Conservation (phyloP, 2,113 vertebrate species). For the Sinocyclocheilus rhinocerous region DNA sequence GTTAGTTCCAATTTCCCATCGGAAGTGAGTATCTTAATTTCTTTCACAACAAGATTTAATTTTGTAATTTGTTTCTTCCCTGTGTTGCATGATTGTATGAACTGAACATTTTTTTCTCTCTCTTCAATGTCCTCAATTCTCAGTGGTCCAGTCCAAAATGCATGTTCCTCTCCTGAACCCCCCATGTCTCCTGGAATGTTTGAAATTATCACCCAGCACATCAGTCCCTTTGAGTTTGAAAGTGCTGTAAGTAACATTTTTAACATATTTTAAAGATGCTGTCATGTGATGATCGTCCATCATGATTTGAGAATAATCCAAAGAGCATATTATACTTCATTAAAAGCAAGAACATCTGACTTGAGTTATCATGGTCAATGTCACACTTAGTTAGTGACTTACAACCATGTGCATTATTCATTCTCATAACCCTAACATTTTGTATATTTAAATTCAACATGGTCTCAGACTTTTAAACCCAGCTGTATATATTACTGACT, state of each 20-base stretch:
- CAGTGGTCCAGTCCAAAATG: conserved; percentile 72
- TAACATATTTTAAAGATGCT: neutral
- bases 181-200: conserved; percentile 95
- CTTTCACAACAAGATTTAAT: neutral
- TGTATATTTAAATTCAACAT: no score
- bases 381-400: neutral
- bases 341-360: no score
- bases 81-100: neutral
- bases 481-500: no score
- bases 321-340: no score
- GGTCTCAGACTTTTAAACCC: no score
- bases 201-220: conserved; percentile 87
- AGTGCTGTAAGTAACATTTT: conserved; percentile 76
- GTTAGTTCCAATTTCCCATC: conserved; percentile 89
- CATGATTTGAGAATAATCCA: neutral
- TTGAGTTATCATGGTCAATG: neutral
- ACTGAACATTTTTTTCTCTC: conserved; percentile 30
- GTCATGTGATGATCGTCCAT: neutral
- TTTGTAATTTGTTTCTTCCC: neutral
- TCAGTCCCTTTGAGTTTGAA: conserved; percentile 87
- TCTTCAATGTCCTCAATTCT: conserved; percentile 58
- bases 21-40: conserved; percentile 82
- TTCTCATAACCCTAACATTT: neutral
- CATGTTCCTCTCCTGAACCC: conserved; percentile 86
- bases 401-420: no score